These are phyloP conservation scores for Geophilus truncorum DNA, from an alignment of 2,888 invertebrate genomes.

Conservation along the genomic window DNA sequence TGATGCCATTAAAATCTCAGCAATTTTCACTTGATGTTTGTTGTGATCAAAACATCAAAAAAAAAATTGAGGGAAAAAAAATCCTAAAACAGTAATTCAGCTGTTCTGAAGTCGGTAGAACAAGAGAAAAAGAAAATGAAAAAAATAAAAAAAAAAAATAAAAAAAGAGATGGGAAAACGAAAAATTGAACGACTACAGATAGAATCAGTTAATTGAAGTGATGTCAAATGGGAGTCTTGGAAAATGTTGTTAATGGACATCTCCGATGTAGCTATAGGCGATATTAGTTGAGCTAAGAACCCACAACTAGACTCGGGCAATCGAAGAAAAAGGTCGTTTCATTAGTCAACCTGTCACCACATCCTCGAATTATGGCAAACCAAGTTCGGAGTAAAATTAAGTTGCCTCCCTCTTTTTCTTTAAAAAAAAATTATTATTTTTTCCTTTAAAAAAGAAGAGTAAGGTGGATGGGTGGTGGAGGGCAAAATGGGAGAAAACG, in stretches of 20 bases:
- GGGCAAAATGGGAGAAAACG: slow-evolving; percentile 7
- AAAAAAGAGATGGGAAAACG: background rate
- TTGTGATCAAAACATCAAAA: slow-evolving; percentile 1
- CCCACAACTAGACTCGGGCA: background rate
- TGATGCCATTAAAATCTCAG: background rate
- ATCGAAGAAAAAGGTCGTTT: slow-evolving; percentile 15
- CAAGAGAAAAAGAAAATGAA: background rate
- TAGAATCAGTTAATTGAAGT: slow-evolving; percentile 23
- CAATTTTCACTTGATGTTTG: background rate
- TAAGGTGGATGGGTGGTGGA: slow-evolving; percentile 15
- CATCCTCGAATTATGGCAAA: slow-evolving; percentile 5
- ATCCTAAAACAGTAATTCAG: background rate
- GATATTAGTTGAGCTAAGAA: background rate
- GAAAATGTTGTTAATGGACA: slow-evolving; percentile 13
- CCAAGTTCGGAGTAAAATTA: background rate
- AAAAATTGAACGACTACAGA: slow-evolving; percentile 15
- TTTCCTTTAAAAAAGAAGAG: background rate
- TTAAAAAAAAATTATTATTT: background rate
- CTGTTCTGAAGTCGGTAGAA: background rate
- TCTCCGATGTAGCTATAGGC: background rate
- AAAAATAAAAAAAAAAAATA: background rate
- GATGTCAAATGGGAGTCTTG: slow-evolving; percentile 15
- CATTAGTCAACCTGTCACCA: slow-evolving; percentile 27
- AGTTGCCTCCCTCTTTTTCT: slow-evolving; percentile 13
- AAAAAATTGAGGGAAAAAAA: background rate